A percentile compares a stretch with the other conserved stretches of the same genome.
phyloP scores from a whole-genome alignment of 2,113 vertebrate species.

The Mystacornis crossleyi region DNA sequence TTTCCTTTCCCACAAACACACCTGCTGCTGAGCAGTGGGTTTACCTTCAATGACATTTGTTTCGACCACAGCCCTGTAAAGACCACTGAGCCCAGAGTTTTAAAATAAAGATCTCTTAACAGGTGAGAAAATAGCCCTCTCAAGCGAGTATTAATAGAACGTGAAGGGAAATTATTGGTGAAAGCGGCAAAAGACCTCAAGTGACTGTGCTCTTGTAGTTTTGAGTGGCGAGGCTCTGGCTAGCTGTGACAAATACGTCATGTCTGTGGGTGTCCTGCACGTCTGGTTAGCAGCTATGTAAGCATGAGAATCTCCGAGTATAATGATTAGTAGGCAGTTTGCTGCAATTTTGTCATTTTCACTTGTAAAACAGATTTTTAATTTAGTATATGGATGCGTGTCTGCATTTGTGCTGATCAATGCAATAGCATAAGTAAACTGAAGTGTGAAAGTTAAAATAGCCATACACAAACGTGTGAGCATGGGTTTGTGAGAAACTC shows the following conservation, averaged over 20 bases:
- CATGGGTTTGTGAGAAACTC: neutral
- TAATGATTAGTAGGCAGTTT: neutral
- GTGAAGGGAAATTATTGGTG: neutral
- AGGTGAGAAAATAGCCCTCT: neutral
- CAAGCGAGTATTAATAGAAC: neutral
- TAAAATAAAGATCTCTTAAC: conserved; percentile 1
- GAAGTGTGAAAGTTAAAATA: neutral
- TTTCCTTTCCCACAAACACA: conserved; percentile 53
- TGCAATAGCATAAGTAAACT: neutral
- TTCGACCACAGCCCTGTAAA: conserved; percentile 33
- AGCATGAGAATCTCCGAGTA: neutral
- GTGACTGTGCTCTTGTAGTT: neutral
- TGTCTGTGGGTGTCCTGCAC: neutral
- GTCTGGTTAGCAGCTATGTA: neutral
- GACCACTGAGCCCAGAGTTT: neutral
- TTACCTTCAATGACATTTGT: conserved; percentile 47
- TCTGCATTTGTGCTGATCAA: neutral
- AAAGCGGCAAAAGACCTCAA: neutral
- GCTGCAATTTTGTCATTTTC: neutral
- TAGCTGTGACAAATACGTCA: neutral
- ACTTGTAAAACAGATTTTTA: neutral
- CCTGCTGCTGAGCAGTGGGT: conserved; percentile 33
- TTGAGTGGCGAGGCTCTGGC: neutral
- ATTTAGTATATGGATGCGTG: neutral
- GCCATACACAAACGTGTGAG: neutral